Evolutionary conservation across 2,888 invertebrate genomes (phyloP).

Genomic region (Andrena fulva): DNA sequence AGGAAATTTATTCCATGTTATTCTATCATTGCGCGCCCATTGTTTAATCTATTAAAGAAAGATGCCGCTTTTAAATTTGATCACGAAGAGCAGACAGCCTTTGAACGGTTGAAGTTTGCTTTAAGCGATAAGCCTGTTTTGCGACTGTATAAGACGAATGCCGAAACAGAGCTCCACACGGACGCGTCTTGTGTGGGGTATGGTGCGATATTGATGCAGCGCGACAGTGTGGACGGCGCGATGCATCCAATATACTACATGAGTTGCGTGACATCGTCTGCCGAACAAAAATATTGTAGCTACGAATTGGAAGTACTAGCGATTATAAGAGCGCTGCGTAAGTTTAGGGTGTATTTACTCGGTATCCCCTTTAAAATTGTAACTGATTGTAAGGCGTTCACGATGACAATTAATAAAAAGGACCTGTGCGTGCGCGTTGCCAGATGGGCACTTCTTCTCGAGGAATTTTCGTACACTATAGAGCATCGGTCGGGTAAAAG

Average conservation of each 20-base stretch:
- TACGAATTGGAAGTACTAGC: conserved; percentile 37
- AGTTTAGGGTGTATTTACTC: conserved; percentile 22
- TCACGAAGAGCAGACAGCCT: not conserved
- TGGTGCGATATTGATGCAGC: conserved; percentile 30
- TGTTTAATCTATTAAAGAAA: not conserved
- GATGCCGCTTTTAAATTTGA: not conserved
- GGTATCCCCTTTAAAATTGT: conserved; percentile 22
- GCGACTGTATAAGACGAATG: not conserved
- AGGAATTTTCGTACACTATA: too few species aligned
- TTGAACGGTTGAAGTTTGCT: not conserved
- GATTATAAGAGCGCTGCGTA: not conserved
- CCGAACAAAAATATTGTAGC: conserved; percentile 21
- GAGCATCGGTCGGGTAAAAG: too few species aligned
- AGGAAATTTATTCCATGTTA: not conserved
- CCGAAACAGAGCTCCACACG: not conserved
- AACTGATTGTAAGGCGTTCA: conserved; percentile 59
- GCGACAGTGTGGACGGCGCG: not conserved
- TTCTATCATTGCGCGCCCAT: not conserved
- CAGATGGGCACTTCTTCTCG: not conserved
- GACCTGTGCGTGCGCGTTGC: conserved; percentile 31
- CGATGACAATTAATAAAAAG: conserved; percentile 50
- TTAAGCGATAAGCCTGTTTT: conserved; percentile 3
- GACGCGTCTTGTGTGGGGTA: not conserved
- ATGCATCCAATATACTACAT: conserved; percentile 34
- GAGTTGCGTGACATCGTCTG: not conserved